Evolutionary conservation across 2,797 vertebrate genomes (phyloP).

Genomic region (Potorous gilbertii): DNA sequence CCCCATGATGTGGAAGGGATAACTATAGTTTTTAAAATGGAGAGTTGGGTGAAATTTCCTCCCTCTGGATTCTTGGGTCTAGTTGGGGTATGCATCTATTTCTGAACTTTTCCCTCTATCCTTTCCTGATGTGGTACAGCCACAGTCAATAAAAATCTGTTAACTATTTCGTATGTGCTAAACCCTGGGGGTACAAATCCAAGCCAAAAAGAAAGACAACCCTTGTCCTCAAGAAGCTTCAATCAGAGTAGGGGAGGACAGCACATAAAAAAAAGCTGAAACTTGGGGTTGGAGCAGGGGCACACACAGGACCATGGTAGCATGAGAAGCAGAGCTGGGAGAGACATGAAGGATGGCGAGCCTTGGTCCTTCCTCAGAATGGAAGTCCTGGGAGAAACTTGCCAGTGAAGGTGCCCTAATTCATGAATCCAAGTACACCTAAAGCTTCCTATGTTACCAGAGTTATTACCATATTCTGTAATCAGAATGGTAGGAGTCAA

Average conservation of each 20-base stretch:
- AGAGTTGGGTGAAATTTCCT: background rate
- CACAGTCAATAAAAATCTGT: background rate
- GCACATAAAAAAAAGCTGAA: background rate
- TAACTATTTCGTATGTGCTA: background rate
- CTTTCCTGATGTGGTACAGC: background rate
- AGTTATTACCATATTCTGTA: background rate
- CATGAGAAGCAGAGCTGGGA: background rate
- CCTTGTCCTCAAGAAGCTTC: background rate
- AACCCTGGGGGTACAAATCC: background rate
- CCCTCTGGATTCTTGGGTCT: background rate
- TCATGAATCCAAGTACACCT: constrained; percentile 38
- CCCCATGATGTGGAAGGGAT: background rate
- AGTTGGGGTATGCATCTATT: background rate
- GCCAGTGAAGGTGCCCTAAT: background rate
- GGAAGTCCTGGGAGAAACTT: background rate
- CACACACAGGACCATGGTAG: background rate
- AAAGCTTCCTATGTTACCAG: constrained; percentile 37
- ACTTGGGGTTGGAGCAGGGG: background rate
- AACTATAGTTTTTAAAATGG: background rate
- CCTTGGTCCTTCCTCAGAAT: background rate
- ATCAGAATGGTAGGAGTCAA: background rate
- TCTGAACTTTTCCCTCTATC: background rate
- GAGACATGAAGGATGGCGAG: background rate
- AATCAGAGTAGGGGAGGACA: background rate
- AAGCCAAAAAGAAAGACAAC: background rate